These are phyloP conservation scores for Drosophila paracracens DNA, from an alignment of 2,888 invertebrate genomes.

Conservation along the genomic window DNA sequence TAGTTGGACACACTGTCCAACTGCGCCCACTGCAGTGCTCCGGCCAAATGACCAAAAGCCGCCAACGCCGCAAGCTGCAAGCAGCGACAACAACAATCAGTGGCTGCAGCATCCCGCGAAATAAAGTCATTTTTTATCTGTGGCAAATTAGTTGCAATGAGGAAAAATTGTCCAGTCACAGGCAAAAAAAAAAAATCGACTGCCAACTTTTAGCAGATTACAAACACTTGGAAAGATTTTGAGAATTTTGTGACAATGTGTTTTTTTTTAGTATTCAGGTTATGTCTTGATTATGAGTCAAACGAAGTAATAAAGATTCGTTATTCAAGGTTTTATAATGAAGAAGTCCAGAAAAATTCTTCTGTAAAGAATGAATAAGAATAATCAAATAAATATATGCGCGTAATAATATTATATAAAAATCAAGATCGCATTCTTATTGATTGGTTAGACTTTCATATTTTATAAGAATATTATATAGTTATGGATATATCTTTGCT, in stretches of 20 bases:
- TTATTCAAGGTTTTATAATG: not conserved
- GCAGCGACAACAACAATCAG: constrained; percentile 10
- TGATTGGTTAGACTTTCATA: not conserved
- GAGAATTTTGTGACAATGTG: constrained; percentile 21
- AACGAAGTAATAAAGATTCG: not conserved
- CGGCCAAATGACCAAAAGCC: constrained; percentile 59
- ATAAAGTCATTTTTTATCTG: constrained; percentile 69
- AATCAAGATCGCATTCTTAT: not conserved
- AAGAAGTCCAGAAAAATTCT: not conserved
- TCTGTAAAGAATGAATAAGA: not conserved
- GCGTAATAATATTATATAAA: not conserved
- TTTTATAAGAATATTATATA: not conserved
- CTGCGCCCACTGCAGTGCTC: constrained; percentile 61
- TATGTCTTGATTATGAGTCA: constrained; percentile 1
- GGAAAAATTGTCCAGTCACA: constrained; percentile 41
- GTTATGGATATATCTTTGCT: not conserved
- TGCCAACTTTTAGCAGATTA: constrained; percentile 22
- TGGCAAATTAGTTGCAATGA: constrained; percentile 66
- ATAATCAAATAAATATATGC: not conserved
- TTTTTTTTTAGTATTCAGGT: constrained; percentile 3
- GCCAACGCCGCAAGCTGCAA: constrained; percentile 34
- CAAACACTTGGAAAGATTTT: constrained; percentile 25
- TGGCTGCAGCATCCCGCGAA: constrained; percentile 48
- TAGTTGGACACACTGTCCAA: constrained; percentile 52
- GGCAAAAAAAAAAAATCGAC: constrained; percentile 9